phyloP scores from a whole-genome alignment of 2,888 invertebrate species.

The Thereva unica region DNA sequence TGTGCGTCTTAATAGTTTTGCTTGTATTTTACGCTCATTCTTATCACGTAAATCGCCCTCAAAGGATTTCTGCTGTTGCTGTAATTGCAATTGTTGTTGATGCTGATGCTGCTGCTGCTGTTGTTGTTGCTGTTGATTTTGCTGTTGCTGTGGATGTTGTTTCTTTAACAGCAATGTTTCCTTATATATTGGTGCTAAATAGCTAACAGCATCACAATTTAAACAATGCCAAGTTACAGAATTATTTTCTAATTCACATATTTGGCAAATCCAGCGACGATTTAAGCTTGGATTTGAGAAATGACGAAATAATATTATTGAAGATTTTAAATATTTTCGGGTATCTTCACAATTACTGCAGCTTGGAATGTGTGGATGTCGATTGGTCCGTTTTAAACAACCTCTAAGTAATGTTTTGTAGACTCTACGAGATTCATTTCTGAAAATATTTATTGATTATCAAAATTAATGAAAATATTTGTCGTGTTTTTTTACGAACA shows the following conservation, averaged over 20 bases:
- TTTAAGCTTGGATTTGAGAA: constrained; percentile 58
- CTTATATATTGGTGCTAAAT: constrained; percentile 58
- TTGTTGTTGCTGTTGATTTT: constrained; percentile 41
- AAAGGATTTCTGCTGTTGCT: constrained; percentile 44
- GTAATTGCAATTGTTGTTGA: constrained; percentile 13
- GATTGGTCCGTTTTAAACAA: constrained; percentile 55
- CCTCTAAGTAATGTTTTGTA: constrained; percentile 57
- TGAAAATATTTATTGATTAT: constrained; percentile 46
- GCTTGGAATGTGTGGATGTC: constrained; percentile 53
- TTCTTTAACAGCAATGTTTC: constrained; percentile 51
- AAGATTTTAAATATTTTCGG: constrained; percentile 56
- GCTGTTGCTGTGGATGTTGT: constrained; percentile 42
- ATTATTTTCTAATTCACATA: constrained; percentile 56
- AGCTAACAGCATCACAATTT: constrained; percentile 58
- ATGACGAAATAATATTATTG: constrained; percentile 56
- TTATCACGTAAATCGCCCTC: constrained; percentile 42
- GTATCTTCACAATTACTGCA: constrained; percentile 56
- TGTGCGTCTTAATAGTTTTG: constrained; percentile 50
- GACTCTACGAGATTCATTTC: constrained; percentile 55
- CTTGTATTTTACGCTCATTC: constrained; percentile 45
- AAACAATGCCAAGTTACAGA: constrained; percentile 60
- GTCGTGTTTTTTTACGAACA: no score
- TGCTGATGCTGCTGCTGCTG: constrained; percentile 13
- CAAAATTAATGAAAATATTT: constrained; percentile 1
- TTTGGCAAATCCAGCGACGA: constrained; percentile 58